Evolutionary conservation across 1,140 invertebrate species (phyloP).

Genomic region (Drosophila mauritiana): DNA sequence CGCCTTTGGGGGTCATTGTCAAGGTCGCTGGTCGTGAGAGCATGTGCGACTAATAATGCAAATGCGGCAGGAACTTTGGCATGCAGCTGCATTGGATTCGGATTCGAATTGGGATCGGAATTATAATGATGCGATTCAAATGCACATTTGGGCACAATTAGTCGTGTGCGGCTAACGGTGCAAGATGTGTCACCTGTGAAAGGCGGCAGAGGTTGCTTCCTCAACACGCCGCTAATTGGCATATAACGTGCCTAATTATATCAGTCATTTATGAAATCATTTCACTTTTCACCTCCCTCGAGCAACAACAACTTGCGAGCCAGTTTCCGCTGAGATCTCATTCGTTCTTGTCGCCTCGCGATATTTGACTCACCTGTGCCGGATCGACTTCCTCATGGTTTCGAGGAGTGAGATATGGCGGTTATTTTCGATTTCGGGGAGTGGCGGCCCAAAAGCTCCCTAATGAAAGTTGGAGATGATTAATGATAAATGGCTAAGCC

Average conservation of each 20-base stretch:
- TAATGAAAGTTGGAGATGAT: slow-evolving; percentile 19
- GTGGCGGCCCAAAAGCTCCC: slow-evolving; percentile 22
- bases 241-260: slow-evolving; percentile 77
- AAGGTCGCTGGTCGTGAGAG: slow-evolving; percentile 71
- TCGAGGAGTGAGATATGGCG: slow-evolving; percentile 40
- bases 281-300: slow-evolving; percentile 52
- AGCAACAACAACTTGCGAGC: slow-evolving; percentile 15
- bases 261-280: slow-evolving; percentile 58
- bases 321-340: slow-evolving; percentile 41
- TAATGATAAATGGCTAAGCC: slow-evolving; percentile 47
- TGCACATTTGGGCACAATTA: slow-evolving; percentile 79
- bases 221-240: slow-evolving; percentile 74
- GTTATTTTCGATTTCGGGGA: slow-evolving; percentile 10
- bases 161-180: slow-evolving; percentile 56
- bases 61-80: slow-evolving; percentile 60
- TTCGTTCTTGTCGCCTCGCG: slow-evolving; percentile 38
- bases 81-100: slow-evolving; percentile 23
- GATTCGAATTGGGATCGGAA: background rate
- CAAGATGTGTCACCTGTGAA: slow-evolving; percentile 62
- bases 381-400: slow-evolving; percentile 44
- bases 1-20: slow-evolving; percentile 58
- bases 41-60: slow-evolving; percentile 44
- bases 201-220: slow-evolving; percentile 64
- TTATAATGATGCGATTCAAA: slow-evolving; percentile 52
- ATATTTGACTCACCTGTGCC: slow-evolving; percentile 33